Evolutionary conservation across 2,888 invertebrate genomes (phyloP).

Genomic region (Orthosia incerta): DNA sequence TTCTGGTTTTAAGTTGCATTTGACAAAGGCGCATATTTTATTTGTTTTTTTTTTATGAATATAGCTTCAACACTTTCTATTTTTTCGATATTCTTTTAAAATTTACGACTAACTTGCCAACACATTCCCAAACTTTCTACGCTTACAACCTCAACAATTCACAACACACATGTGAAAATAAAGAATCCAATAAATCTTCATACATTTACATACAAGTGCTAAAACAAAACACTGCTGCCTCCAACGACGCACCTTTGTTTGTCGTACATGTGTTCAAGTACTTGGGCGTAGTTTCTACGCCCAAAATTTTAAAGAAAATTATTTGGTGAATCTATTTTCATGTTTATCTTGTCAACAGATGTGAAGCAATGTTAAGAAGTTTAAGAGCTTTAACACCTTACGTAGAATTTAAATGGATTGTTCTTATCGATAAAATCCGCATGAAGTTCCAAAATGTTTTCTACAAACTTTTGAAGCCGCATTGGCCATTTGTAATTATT

Average conservation of each 20-base stretch:
- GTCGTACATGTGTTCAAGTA: conserved; percentile 21
- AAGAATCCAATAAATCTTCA: conserved; percentile 23
- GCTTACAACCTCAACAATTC: conserved; percentile 12
- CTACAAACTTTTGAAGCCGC: not conserved
- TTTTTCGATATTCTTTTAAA: not conserved
- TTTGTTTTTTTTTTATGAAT: too few species aligned
- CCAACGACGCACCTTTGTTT: conserved; percentile 40
- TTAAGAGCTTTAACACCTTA: not conserved
- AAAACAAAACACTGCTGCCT: conserved; percentile 39
- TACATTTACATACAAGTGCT: conserved; percentile 49
- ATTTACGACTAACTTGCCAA: not conserved
- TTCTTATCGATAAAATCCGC: not conserved
- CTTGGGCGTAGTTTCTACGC: conserved; percentile 20
- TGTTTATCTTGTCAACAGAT: conserved; percentile 25
- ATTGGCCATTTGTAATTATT: too few species aligned
- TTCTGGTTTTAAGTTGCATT: too few species aligned
- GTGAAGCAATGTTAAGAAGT: not conserved
- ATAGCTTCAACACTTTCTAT: not conserved
- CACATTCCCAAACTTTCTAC: conserved; percentile 31
- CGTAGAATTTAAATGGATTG: not conserved
- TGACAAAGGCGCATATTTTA: too few species aligned
- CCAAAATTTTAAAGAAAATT: conserved; percentile 15
- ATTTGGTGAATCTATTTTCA: conserved; percentile 33
- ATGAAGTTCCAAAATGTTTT: not conserved
- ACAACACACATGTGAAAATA: conserved; percentile 39